Evolutionary conservation across 2,888 invertebrate species (phyloP).

Genomic region (Aplocera efformata): DNA sequence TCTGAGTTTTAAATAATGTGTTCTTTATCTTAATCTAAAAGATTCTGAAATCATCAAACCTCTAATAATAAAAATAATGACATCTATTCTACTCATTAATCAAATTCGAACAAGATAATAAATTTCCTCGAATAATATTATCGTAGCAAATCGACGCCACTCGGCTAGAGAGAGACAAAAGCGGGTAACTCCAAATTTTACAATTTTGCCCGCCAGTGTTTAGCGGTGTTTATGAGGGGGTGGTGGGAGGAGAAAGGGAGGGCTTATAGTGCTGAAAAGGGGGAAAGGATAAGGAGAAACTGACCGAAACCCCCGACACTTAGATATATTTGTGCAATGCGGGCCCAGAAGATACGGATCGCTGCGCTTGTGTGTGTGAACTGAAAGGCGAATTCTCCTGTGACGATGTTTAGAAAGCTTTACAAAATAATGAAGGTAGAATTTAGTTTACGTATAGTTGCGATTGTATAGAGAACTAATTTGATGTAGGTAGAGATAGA

Average conservation of each 20-base stretch:
- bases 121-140: constrained; percentile 56
- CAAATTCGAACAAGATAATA: constrained; percentile 26
- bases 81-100: too few relatives aligned
- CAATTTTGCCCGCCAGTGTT: constrained; percentile 71
- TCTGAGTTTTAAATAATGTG: too few relatives aligned
- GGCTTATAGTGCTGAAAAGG: constrained; percentile 64
- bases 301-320: constrained; percentile 66
- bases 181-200: constrained; percentile 60
- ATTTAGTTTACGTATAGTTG: constrained; percentile 3
- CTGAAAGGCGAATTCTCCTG: constrained; percentile 36
- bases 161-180: constrained; percentile 55
- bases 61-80: too few relatives aligned
- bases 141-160: constrained; percentile 70
- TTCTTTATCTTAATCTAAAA: too few relatives aligned
- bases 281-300: constrained; percentile 68
- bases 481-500: too few relatives aligned
- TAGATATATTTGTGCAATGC: constrained; percentile 69
- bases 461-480: too few relatives aligned
- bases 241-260: constrained; percentile 32
- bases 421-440: constrained; percentile 56
- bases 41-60: too few relatives aligned
- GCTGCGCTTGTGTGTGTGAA: constrained; percentile 45
- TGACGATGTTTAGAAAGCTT: constrained; percentile 59
- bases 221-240: constrained; percentile 71
- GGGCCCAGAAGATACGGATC: constrained; percentile 62